Evolutionary conservation across 2,797 vertebrate genomes (phyloP), one percentile per base, ranked within the genome.

Genomic region (Tenualosa thibaudeaui): DNA sequence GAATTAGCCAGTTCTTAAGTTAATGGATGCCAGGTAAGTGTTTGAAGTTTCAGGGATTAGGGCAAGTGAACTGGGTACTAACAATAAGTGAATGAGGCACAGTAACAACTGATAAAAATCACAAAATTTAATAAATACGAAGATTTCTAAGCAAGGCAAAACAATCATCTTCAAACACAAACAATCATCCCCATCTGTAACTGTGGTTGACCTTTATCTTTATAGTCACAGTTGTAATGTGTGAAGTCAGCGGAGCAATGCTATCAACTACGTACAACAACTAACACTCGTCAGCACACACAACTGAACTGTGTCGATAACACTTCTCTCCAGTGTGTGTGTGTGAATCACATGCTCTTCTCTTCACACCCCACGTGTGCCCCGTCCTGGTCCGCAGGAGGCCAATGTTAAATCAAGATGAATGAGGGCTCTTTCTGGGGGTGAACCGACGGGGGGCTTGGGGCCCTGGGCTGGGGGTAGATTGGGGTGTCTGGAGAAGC

Each of bases 381-480:
- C 37, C 71, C 15, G 19, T 40, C 40, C 71, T 0, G 24, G 75
- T 51, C 40, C 82, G 62, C 82, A 49, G 49, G 81, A 56, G 83
- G 22, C 82, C 81, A 50, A 8, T 17, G 49, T 71, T 82, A 84
- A 83, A 31, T 49, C 10, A 83, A 78, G 83, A 82, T 71, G 43
- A 60, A 84, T 82, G 40, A 71, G 17, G 5, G 43, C 53, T 40
- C 68, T 83, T 17, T 56, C 75, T 71, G 26, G 56, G 81, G 83
- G 60, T 78, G 84, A 81, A 46, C 51, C 62, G 46, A 24, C 51
- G 62, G 62, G 84, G 82, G 82, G 60, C 58, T 1, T 1, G 22
- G 58, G 58, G 19, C 56, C 58, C 58, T 8, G 26, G 31, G 65
- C 65, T 15, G 26, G 31, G 65, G 65, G 65, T 24, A 71, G 65